A percentile compares a stretch with the other conserved stretches of the same genome.
Evolutionary conservation across 2,888 invertebrate genomes (phyloP).

Genomic region (Laspeyria flexula): DNA sequence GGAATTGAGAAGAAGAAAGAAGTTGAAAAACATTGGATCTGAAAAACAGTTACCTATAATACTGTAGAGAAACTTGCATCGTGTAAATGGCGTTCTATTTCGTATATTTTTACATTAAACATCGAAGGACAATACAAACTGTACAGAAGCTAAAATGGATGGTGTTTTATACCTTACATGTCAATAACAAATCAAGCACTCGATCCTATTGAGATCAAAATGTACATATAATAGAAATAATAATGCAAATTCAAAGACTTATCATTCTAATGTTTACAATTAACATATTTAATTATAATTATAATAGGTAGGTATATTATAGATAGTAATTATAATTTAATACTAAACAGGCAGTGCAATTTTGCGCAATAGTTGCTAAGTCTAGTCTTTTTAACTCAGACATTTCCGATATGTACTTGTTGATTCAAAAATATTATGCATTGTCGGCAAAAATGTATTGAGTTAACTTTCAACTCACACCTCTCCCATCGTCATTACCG

Average conservation of each 20-base stretch:
- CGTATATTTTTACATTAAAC: conserved; percentile 48
- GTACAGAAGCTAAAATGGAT: conserved; percentile 83
- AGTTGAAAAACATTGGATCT: too few relatives aligned
- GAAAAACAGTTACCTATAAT: too few relatives aligned
- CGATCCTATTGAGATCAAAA: conserved; percentile 86
- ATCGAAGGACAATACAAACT: conserved; percentile 75
- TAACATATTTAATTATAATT: conserved; percentile 57
- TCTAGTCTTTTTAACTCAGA: conserved; percentile 67
- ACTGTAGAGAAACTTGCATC: not conserved
- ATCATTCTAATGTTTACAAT: conserved; percentile 26
- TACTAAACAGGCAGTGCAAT: conserved; percentile 81
- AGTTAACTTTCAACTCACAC: too few relatives aligned
- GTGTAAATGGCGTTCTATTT: not conserved
- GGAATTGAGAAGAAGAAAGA: too few relatives aligned
- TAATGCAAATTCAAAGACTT: conserved; percentile 38
- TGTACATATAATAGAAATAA: conserved; percentile 75
- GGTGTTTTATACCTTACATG: conserved; percentile 86
- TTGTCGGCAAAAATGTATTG: conserved; percentile 21
- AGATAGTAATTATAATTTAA: conserved; percentile 58
- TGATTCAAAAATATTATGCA: conserved; percentile 46
- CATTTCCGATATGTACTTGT: conserved; percentile 72
- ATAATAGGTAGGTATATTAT: conserved; percentile 46
- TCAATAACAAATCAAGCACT: conserved; percentile 74
- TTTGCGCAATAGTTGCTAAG: conserved; percentile 73
- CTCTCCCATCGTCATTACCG: too few relatives aligned